These are phyloP conservation scores for Myotis myotis DNA, from an alignment of 2,797 vertebrate genomes.

Conservation along the genomic window DNA sequence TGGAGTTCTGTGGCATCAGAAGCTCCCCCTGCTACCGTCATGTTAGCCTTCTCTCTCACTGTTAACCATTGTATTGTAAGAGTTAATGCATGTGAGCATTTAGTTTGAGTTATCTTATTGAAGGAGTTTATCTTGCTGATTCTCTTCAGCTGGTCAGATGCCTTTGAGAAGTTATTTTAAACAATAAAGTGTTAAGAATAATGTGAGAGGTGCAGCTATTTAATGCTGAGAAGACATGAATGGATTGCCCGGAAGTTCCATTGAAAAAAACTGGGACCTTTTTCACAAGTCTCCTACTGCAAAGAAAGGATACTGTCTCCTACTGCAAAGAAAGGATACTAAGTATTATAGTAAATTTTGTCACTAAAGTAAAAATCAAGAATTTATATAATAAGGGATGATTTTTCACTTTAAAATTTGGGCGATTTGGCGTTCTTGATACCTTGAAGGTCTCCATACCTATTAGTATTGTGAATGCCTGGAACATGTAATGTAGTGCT, in stretches of 20 bases:
- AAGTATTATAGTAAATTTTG: not conserved
- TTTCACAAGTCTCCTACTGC: constrained; percentile 1
- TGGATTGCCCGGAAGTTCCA: constrained; percentile 11
- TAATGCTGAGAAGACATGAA: constrained; percentile 36
- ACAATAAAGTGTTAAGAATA: not conserved
- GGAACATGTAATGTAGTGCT: not conserved
- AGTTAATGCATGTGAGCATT: not conserved
- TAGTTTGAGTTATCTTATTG: constrained; percentile 5
- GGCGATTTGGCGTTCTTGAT: not conserved
- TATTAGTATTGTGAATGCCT: not conserved
- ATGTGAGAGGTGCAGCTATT: constrained; percentile 9
- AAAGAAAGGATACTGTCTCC: constrained; percentile 1
- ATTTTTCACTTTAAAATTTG: constrained; percentile 35
- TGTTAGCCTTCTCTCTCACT: not conserved
- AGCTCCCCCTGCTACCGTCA: not conserved
- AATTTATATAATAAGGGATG: not conserved
- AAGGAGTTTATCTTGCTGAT: constrained; percentile 15
- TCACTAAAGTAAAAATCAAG: not conserved
- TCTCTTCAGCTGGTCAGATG: constrained; percentile 35
- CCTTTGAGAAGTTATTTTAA: constrained; percentile 56
- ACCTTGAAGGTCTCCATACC: not conserved
- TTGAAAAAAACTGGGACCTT: constrained; percentile 2
- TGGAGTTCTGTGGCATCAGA: not conserved
- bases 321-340: not conserved
- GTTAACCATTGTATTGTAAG: not conserved